A percentile compares a stretch with the other conserved stretches of the same genome.
These are phyloP conservation scores for Cepaea nemoralis DNA, from an alignment of 1,140 invertebrate genomes.

Conservation along the genomic window DNA sequence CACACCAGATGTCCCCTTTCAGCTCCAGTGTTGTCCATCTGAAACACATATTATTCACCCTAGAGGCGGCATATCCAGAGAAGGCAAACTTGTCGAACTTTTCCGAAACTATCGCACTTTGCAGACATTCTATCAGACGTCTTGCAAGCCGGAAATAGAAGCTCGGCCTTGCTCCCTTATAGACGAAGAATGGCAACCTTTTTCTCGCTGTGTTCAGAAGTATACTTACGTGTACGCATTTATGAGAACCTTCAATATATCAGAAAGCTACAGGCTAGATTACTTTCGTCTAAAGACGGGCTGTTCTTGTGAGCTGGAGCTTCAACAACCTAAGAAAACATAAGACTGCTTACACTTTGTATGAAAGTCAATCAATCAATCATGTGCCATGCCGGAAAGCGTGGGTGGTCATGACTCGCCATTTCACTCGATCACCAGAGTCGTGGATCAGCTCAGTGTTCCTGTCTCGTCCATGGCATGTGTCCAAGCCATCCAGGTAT, in stretches of 20 bases:
- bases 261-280: constrained; percentile 80
- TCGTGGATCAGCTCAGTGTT: too few species aligned
- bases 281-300: constrained; percentile 86
- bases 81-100: constrained; percentile 82
- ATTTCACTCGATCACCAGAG: too few species aligned
- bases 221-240: constrained; percentile 89
- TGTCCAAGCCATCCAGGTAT: too few species aligned
- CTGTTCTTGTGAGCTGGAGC: constrained; percentile 82
- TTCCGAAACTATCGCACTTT: constrained; percentile 77
- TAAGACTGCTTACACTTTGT: too few species aligned
- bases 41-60: constrained; percentile 84
- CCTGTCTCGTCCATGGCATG: too few species aligned
- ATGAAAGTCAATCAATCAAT: too few species aligned
- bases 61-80: constrained; percentile 81
- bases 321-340: not conserved
- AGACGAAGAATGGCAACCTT: constrained; percentile 78
- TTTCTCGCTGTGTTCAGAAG: constrained; percentile 85
- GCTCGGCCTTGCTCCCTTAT: constrained; percentile 84
- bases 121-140: constrained; percentile 83
- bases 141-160: constrained; percentile 80
- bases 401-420: too few species aligned
- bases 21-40: constrained; percentile 82
- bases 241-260: constrained; percentile 75
- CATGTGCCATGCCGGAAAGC: too few species aligned
- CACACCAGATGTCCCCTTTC: not conserved